Evolutionary conservation across 2,113 vertebrate species (phyloP).

Genomic region (Hippocampus barbouri): DNA sequence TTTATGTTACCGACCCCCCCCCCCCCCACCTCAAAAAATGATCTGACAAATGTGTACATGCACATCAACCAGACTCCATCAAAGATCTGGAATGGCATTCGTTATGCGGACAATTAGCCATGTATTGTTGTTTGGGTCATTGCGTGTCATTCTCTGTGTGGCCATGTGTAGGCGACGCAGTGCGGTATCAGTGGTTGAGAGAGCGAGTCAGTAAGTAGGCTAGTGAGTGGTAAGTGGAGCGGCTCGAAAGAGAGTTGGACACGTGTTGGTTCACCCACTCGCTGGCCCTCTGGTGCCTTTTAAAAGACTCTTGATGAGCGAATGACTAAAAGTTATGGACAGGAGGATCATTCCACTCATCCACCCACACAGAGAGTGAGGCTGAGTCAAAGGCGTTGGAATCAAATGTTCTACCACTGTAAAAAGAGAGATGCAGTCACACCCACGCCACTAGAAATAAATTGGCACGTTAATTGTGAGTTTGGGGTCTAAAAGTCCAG

Average conservation of each 20-base stretch:
- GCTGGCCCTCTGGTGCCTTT: conserved; percentile 40
- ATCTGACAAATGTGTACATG: too few species aligned
- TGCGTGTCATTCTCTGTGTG: conserved; percentile 10
- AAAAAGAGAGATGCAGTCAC: conserved; percentile 16
- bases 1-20: neutral
- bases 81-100: conserved; percentile 15
- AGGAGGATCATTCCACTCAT: conserved; percentile 44
- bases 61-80: neutral
- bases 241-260: conserved; percentile 32
- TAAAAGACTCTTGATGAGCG: conserved; percentile 49
- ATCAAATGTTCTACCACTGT: conserved; percentile 32
- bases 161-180: conserved; percentile 36
- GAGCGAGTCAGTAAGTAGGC: conserved; percentile 36
- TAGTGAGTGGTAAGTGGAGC: conserved; percentile 28
- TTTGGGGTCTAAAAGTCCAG: neutral
- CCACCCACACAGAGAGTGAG: conserved; percentile 39
- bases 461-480: neutral
- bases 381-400: conserved; percentile 25
- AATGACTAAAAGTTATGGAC: conserved; percentile 44
- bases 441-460: neutral
- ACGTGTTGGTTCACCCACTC: conserved; percentile 48
- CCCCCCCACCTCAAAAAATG: too few species aligned
- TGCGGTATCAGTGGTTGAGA: conserved; percentile 39
- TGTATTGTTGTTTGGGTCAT: conserved; percentile 6
- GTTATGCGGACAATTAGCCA: conserved; percentile 48